These are phyloP conservation scores for Entomobrya proxima DNA, from an alignment of 2,888 invertebrate genomes.

Conservation along the genomic window DNA sequence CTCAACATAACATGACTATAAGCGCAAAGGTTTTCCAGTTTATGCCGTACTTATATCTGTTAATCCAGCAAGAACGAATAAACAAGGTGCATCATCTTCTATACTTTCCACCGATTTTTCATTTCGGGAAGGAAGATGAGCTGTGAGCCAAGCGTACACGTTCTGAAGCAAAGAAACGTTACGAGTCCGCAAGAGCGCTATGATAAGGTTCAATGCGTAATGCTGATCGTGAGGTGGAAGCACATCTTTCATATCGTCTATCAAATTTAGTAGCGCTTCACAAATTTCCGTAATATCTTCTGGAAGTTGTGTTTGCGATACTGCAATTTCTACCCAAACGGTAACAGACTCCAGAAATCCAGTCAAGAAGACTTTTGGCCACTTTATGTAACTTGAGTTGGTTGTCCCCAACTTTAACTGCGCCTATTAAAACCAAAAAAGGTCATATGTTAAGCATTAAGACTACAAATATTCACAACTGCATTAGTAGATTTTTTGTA, in stretches of 20 bases:
- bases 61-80: conserved; percentile 65
- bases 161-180: conserved; percentile 71
- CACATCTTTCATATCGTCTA: conserved; percentile 54
- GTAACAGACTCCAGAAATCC: conserved; percentile 52
- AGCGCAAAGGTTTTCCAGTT: neutral
- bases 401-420: conserved; percentile 49
- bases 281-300: conserved; percentile 69
- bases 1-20: neutral
- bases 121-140: conserved; percentile 33
- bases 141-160: conserved; percentile 69
- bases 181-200: conserved; percentile 68
- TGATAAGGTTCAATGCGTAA: conserved; percentile 55
- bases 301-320: conserved; percentile 62
- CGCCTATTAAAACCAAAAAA: conserved; percentile 23
- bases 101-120: neutral
- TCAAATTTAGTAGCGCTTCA: conserved; percentile 45
- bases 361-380: conserved; percentile 55
- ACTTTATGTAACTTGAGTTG: conserved; percentile 41
- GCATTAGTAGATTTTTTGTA: neutral
- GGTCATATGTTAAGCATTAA: neutral
- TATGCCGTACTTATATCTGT: conserved; percentile 55
- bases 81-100: conserved; percentile 26
- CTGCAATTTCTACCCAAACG: conserved; percentile 68
- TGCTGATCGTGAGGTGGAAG: conserved; percentile 62
- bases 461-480: neutral